Base-by-base conservation (phyloP, 1,140 invertebrate species). In the Pachyrhynchus sulphureomaculatus region DNA sequence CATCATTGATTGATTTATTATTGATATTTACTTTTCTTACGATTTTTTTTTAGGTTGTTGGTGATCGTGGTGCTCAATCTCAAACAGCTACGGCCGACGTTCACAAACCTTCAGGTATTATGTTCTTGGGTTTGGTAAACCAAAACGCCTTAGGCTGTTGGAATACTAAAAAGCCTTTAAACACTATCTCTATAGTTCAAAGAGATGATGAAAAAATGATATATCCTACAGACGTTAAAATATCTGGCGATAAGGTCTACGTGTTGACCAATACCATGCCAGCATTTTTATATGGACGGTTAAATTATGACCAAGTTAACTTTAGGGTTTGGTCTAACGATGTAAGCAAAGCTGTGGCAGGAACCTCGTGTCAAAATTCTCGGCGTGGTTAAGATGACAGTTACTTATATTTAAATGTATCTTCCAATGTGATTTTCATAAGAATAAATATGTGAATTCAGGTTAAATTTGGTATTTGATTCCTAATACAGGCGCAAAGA, bases 81-180 rank as follows among this genome's bases (percentile, higher is more conserved):
- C 88, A 89, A 67, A 83, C 82, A 0, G 81, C 85, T 2, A 83
- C 87, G 65, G 82, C 85, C 49, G 80, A 74, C 12, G 74, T 81
- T 13, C 84, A 89, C 67, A 67, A 69, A 67, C 26, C 64, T 8
- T 56, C 80, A 2, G 79, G 80, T 0, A 80, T 86, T 23, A 72
- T 88, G 10, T 88, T 88, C 69, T 84, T 84, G 58, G 80, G 82
- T 0, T 82, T 88, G 54, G 80, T 89, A 3, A 86, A 83, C 13
- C 78, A 78, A 37, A 86, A 88, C 64, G 85, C 84, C 0, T 72
- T 90, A 1, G 83, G 84, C 0, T 90, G 88, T 64, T 90, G 88
- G 88, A 86, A 88, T 57, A 83, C 79, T 0, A 75, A 82, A 9
- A 82, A 79, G 33, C 70, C 79, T 0, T 76, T 88, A 4, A 74